Conservation (phyloP, 2,113 vertebrate species). For the Plecotus auritus region DNA sequence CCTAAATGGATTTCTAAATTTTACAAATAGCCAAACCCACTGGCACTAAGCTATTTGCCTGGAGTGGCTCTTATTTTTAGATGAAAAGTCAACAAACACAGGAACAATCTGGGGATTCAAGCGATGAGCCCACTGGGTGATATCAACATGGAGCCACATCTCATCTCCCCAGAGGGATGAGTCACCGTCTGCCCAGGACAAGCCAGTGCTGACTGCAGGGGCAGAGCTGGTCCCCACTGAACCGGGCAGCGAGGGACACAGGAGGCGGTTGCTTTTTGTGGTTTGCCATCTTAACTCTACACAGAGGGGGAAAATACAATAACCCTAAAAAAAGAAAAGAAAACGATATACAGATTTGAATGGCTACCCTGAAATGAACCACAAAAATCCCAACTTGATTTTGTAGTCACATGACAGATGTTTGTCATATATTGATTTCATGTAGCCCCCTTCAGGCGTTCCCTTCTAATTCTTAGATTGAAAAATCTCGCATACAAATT, state of each 20-base stretch:
- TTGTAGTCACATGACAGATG: slow-evolving; percentile 1
- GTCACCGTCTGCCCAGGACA: slow-evolving; percentile 66
- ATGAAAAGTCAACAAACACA: slow-evolving; percentile 70
- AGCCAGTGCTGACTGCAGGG: slow-evolving; percentile 28
- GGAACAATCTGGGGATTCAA: neutral
- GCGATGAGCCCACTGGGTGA: slow-evolving; percentile 31
- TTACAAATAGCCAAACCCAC: slow-evolving; percentile 41
- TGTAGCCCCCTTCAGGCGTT: neutral
- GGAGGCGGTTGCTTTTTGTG: neutral
- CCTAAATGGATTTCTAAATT: slow-evolving; percentile 43
- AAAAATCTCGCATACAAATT: neutral
- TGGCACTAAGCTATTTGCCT: slow-evolving; percentile 32
- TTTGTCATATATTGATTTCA: neutral
- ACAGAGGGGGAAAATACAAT: neutral
- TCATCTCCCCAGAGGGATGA: slow-evolving; percentile 73
- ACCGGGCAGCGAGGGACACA: slow-evolving; percentile 45
- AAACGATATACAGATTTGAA: slow-evolving; percentile 33
- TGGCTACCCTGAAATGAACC: neutral
- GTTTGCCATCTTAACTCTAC: slow-evolving; percentile 23
- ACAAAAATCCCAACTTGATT: slow-evolving; percentile 14
- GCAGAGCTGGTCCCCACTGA: neutral
- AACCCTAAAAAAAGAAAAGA: neutral
- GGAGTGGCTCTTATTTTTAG: slow-evolving; percentile 67
- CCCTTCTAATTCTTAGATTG: neutral
- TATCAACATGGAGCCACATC: slow-evolving; percentile 71